Evolutionary conservation across 2,113 vertebrate species (phyloP).

Genomic region (Egretta garzetta): DNA sequence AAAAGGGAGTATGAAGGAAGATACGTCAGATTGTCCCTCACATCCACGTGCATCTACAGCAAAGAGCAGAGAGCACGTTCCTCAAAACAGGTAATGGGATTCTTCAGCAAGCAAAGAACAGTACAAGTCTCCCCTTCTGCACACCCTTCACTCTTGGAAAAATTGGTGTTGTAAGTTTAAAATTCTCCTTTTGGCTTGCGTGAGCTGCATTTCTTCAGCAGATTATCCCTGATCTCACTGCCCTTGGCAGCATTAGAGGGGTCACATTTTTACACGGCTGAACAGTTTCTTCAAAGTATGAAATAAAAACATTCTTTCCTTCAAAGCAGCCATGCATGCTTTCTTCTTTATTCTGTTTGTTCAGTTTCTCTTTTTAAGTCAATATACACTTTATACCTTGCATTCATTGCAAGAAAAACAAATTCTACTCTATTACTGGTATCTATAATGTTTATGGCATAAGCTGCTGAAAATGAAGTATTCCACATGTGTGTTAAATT

Average conservation of each 20-base stretch:
- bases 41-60: not conserved
- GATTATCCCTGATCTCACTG: constrained; percentile 61
- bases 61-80: not conserved
- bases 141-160: not conserved
- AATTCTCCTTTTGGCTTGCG: constrained; percentile 14
- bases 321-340: constrained; percentile 50
- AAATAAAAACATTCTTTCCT: constrained; percentile 63
- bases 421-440: not conserved
- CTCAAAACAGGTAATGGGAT: not conserved
- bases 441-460: not conserved
- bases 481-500: not conserved
- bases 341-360: constrained; percentile 64
- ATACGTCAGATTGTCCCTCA: not conserved
- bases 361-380: constrained; percentile 45
- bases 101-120: not conserved
- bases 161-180: not conserved
- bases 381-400: constrained; percentile 51
- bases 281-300: constrained; percentile 64
- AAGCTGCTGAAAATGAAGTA: not conserved
- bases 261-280: constrained; percentile 63
- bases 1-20: not conserved
- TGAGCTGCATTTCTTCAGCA: constrained; percentile 61
- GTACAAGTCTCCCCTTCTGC: not conserved
- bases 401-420: constrained; percentile 14
- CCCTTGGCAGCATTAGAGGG: constrained; percentile 63